phyloP scores from a whole-genome alignment of 2,797 vertebrate genomes.

The Lutjanus campechanus region DNA sequence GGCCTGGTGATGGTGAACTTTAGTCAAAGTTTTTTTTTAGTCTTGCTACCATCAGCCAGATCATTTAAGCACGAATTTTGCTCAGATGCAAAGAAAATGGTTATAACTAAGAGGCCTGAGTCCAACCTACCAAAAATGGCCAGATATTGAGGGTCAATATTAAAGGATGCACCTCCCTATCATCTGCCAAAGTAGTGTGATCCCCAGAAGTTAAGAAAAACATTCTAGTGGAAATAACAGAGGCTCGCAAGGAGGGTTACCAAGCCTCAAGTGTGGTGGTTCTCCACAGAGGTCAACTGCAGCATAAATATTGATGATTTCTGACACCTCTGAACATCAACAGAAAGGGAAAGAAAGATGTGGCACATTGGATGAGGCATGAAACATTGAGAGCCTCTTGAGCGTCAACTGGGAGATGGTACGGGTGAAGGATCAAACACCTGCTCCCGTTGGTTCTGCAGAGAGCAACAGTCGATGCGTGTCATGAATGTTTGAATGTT shows the following conservation, averaged over 20 bases:
- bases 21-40: not conserved
- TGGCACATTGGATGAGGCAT: not conserved
- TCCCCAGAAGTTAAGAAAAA: not conserved
- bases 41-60: not conserved
- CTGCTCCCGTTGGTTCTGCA: not conserved
- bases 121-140: not conserved
- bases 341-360: not conserved
- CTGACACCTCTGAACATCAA: not conserved
- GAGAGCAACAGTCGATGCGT: not conserved
- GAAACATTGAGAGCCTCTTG: not conserved
- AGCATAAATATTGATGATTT: not conserved
- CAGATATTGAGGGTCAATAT: not conserved
- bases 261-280: not conserved
- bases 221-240: not conserved
- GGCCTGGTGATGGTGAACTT: not conserved
- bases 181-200: not conserved
- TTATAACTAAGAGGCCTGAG: not conserved
- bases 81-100: not conserved
- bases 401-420: not conserved
- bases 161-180: not conserved
- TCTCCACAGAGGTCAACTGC: not conserved
- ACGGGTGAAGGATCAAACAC: not conserved
- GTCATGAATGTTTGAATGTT: not conserved
- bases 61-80: not conserved
- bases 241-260: not conserved